Base-by-base conservation (phyloP, 1,140 invertebrate genomes). In the Tetramorium simillimum region DNA sequence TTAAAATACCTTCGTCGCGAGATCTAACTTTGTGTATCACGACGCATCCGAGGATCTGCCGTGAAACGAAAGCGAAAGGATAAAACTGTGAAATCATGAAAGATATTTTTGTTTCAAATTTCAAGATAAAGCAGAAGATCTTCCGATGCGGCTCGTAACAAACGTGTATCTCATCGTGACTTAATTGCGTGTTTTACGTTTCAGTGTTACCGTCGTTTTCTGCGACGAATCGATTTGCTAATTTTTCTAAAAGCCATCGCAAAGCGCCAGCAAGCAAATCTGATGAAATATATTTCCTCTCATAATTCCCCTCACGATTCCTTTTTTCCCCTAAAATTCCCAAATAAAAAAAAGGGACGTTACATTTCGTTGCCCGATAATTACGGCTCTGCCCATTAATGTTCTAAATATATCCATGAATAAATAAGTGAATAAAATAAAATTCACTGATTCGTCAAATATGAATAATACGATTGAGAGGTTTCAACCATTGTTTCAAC, bases 151-250 rank as follows among this genome's bases (percentile, higher is more conserved):
- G 21, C 43, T 70, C 70, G 63, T n/a, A 82, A 81, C 62, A 49
- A 77, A 77, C 73, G 65, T 67, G 78, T 63, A 65, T 63, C 87
- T 86, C 80, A 53, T 89, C 70, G 86, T 89, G 77, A 92, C 88
- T 88, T 93, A 92, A 91, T 93, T 88, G 78, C 88, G 90, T 92
- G 88, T 92, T 92, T 91, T 92, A 90, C 90, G 86, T 94, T 93
- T 92, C 92, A 92, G 90, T 92, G 88, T 92, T 88, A 85, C 86
- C 67, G 73, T 84, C 69, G 49, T 65, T 84, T 33, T 43, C 16
- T 40, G 37, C 86, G 88, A 88, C 75, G 40, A 85, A 77, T 77
- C 49, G 2, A 77, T 65, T 82, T n/a, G 70, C 62, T 53, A 67
- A 21, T 40, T 69, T 73, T 51, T 77, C 72, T 65, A 56, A 85